Base-by-base conservation (phyloP, 2,888 invertebrate species). In the Andrena chrysosceles region DNA sequence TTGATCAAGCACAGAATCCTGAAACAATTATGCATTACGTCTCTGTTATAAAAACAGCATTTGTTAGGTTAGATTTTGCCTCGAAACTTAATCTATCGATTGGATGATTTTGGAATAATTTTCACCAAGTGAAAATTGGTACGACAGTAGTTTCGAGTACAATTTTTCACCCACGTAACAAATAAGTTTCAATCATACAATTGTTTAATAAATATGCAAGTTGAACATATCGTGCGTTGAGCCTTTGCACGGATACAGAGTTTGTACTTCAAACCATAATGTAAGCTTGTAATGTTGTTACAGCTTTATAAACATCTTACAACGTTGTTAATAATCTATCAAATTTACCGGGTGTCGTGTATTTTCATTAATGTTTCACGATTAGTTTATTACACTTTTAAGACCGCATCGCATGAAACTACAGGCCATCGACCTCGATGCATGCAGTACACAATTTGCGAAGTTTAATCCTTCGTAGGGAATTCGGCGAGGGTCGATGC, bases 51-150 rank as follows among this genome's bases (percentile, higher is more conserved):
- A 52, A 10, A 29, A 16, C 1, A 62, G 26, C 56, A 16, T 23
- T 49, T 20, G 20, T 26, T 31, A 54, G 70, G 60, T 66, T 77
- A 79, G 13, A 1, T 42, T 60, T 23, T 6, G 13, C n/a, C 20
- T 29, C 10, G 23, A 48, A 72, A 52, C 52, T n/a, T 52, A 2
- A 63, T 2, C 33, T 1, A 20, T 35, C 23, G 2, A 64, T 54
- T 31, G 20, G 5, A 35, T 2, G 5, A 23, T 64, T 35, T 42
- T 35, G 4, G 20, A 8, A 7, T 10, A 13, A 1, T 5, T 31
- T 48, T 33, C 2, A 29, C 4, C 26, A 33, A 13, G 59, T 33
- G 33, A 1, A 71, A 16, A 49, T 68, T 56, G 0, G 29, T 29
- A 4, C 26, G 10, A 10, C 0, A 13, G 7, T 35, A 59, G 2